Conservation (phyloP, 1,140 invertebrate genomes). For the Orchestia grillus region DNA sequence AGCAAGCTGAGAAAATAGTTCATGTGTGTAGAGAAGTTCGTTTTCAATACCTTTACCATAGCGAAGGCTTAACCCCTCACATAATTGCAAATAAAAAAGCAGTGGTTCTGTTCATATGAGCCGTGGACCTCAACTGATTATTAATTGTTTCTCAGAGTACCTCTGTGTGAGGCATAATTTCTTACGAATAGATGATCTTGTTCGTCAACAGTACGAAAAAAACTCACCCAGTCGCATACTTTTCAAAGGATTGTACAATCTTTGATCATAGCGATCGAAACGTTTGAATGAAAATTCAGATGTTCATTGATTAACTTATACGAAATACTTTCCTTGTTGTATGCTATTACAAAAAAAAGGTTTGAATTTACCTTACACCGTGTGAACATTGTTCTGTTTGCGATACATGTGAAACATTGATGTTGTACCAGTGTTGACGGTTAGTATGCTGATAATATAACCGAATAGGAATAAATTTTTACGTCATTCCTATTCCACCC, state of each 20-base stretch:
- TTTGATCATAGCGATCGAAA: neutral
- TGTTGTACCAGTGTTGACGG: neutral
- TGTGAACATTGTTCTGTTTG: neutral
- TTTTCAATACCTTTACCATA: too few species aligned
- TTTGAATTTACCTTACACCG: neutral
- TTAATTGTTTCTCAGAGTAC: too few species aligned
- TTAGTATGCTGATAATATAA: neutral
- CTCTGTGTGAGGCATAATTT: neutral
- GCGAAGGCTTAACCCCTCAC: too few species aligned
- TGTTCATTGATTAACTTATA: neutral
- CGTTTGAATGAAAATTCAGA: neutral
- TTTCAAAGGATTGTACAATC: neutral
- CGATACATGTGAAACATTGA: neutral
- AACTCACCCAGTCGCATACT: neutral
- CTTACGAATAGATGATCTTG: neutral
- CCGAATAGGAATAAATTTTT: neutral
- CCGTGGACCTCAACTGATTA: too few species aligned
- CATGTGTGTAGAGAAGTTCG: too few species aligned
- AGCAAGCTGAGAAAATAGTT: neutral
- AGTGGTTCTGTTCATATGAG: too few species aligned
- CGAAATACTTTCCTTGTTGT: neutral
- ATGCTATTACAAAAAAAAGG: neutral
- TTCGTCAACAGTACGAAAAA: neutral
- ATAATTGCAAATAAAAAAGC: too few species aligned
- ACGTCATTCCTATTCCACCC: too few species aligned